These are phyloP conservation scores for Masnerella sp. DNA, from an alignment of 2,888 invertebrate genomes.

Conservation along the genomic window DNA sequence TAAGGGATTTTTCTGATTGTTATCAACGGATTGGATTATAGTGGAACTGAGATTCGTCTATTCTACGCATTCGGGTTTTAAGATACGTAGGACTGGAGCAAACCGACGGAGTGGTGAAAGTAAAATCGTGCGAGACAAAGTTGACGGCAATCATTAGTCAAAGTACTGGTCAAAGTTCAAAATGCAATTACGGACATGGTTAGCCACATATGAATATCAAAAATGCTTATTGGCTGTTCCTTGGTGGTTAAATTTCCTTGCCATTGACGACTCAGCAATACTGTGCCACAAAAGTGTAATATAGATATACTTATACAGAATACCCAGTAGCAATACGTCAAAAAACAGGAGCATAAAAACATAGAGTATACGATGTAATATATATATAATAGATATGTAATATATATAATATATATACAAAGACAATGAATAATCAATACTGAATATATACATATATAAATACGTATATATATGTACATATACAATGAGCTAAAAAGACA, in stretches of 20 bases:
- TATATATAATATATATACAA: slow-evolving; percentile 48
- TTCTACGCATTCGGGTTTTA: no score
- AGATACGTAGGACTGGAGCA: slow-evolving; percentile 26
- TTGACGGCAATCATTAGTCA: slow-evolving; percentile 37
- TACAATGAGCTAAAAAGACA: slow-evolving; percentile 65
- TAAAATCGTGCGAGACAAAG: slow-evolving; percentile 49
- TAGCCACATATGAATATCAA: slow-evolving; percentile 50
- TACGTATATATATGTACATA: slow-evolving; percentile 58
- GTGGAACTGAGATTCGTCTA: no score
- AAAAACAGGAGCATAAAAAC: slow-evolving; percentile 59
- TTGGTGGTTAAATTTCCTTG: slow-evolving; percentile 66
- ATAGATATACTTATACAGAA: slow-evolving; percentile 55
- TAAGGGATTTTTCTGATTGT: no score
- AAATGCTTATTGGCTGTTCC: slow-evolving; percentile 55
- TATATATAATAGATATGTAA: slow-evolving; percentile 51
- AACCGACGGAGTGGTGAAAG: background rate
- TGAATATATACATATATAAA: slow-evolving; percentile 54
- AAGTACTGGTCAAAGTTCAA: slow-evolving; percentile 43
- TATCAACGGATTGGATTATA: no score
- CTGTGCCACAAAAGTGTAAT: slow-evolving; percentile 68
- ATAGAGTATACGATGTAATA: slow-evolving; percentile 49
- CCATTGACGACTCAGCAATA: slow-evolving; percentile 63
- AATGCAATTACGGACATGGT: slow-evolving; percentile 47
- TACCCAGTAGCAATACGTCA: slow-evolving; percentile 61
- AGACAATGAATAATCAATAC: slow-evolving; percentile 54